Conservation (phyloP, 2,888 invertebrate genomes). For the Asteroscopus sphinx region DNA sequence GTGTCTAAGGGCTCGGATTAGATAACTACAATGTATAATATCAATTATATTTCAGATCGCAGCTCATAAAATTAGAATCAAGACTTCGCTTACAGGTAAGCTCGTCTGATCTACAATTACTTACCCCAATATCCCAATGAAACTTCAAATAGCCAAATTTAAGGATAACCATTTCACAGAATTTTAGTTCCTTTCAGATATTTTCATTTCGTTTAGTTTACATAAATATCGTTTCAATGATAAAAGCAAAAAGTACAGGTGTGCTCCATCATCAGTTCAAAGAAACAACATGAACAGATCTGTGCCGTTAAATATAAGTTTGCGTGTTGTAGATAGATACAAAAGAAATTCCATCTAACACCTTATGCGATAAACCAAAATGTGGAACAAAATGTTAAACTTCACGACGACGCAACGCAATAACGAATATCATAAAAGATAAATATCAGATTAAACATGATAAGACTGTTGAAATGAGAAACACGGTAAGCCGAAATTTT, state of each 20-base stretch:
- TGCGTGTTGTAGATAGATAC: conserved; percentile 11
- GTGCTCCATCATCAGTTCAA: conserved; percentile 6
- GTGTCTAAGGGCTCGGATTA: too few species aligned
- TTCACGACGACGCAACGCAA: background rate
- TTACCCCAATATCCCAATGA: too few species aligned
- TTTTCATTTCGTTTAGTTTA: too few species aligned
- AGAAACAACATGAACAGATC: conserved; percentile 15
- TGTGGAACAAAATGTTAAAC: conserved; percentile 8
- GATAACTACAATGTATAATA: too few species aligned
- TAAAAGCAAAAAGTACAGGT: conserved; percentile 13
- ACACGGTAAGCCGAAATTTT: conserved; percentile 4
- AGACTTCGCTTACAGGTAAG: too few species aligned
- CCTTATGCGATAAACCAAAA: conserved; percentile 3
- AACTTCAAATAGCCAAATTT: too few species aligned
- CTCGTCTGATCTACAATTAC: too few species aligned
- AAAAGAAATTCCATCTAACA: conserved; percentile 1
- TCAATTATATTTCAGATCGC: too few species aligned
- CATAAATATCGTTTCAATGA: background rate
- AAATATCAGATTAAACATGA: conserved; percentile 11
- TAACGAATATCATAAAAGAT: background rate
- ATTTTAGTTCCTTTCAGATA: too few species aligned
- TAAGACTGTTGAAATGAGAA: background rate
- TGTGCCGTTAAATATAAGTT: conserved; percentile 21
- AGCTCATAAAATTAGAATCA: too few species aligned
- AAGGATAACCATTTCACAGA: too few species aligned